Percentiles rank a stretch among this genome's conserved stretches.
Evolutionary conservation across 2,888 invertebrate species (phyloP).

Genomic region (Listrodromus nycthemerus): DNA sequence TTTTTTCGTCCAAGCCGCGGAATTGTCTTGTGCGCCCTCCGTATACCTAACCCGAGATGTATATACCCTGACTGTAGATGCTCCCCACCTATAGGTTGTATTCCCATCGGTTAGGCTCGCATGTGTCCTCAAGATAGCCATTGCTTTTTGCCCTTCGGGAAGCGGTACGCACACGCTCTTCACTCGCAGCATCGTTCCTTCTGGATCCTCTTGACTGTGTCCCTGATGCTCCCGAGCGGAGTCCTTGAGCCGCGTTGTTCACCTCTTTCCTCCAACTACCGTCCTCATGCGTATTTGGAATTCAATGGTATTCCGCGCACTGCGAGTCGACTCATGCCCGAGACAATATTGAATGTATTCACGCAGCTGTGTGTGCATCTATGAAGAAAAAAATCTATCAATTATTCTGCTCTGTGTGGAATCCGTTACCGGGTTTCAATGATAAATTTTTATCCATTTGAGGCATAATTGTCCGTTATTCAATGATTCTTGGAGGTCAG

Average conservation of each 20-base stretch:
- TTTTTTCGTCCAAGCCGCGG: slow-evolving; percentile 69
- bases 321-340: slow-evolving; percentile 34
- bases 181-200: slow-evolving; percentile 47
- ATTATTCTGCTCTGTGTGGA: slow-evolving; percentile 24
- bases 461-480: slow-evolving; percentile 53
- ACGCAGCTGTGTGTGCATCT: not conserved
- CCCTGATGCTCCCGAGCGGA: slow-evolving; percentile 2
- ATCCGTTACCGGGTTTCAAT: slow-evolving; percentile 15
- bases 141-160: slow-evolving; percentile 65
- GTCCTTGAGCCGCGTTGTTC: slow-evolving; percentile 59
- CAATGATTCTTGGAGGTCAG: not conserved
- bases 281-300: slow-evolving; percentile 59
- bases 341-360: slow-evolving; percentile 29
- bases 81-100: slow-evolving; percentile 17
- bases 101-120: slow-evolving; percentile 37
- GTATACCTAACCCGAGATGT: slow-evolving; percentile 54
- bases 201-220: slow-evolving; percentile 24
- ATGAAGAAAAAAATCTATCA: slow-evolving; percentile 43
- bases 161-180: slow-evolving; percentile 33
- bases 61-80: slow-evolving; percentile 29
- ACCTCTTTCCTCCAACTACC: slow-evolving; percentile 39
- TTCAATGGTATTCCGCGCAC: slow-evolving; percentile 60
- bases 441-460: slow-evolving; percentile 55
- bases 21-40: slow-evolving; percentile 66
- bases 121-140: slow-evolving; percentile 57